A percentile compares a stretch with the other conserved stretches of the same genome.
Conservation (phyloP, 2,797 vertebrate species). For the Ctenopoma kingsleyae region DNA sequence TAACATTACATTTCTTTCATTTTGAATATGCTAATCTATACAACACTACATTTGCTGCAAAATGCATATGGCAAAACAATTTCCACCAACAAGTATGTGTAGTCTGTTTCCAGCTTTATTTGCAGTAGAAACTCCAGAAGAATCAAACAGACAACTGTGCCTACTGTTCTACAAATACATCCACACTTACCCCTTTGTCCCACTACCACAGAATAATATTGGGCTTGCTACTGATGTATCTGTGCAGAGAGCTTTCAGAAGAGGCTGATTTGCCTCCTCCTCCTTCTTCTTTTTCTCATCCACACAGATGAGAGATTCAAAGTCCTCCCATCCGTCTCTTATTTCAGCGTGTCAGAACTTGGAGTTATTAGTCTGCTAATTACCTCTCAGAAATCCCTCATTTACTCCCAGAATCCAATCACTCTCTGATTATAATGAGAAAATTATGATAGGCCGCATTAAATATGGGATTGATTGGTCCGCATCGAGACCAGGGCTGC, state of each 20-base stretch:
- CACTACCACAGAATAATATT: conserved; percentile 60
- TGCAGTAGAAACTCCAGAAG: conserved; percentile 6
- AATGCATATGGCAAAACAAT: neutral
- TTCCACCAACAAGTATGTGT: neutral
- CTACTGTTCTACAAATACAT: conserved; percentile 45
- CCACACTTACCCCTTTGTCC: conserved; percentile 50
- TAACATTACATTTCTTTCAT: neutral
- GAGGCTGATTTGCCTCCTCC: conserved; percentile 40
- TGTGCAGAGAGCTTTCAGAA: conserved; percentile 56
- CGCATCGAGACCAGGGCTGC: conserved; percentile 45
- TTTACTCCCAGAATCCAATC: conserved; percentile 83
- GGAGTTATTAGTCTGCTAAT: conserved; percentile 84
- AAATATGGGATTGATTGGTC: conserved; percentile 80
- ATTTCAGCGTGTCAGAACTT: conserved; percentile 78
- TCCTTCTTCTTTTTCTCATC: conserved; percentile 32
- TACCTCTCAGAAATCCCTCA: conserved; percentile 81
- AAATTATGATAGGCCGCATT: conserved; percentile 79
- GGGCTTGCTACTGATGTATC: conserved; percentile 66
- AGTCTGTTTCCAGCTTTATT: neutral
- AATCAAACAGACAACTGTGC: conserved; percentile 36
- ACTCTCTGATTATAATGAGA: conserved; percentile 84
- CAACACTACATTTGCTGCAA: neutral
- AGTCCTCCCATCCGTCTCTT: conserved; percentile 77
- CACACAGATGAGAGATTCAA: conserved; percentile 66
- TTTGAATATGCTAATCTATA: neutral